Percentiles rank a stretch among this genome's conserved stretches.
phyloP scores from a whole-genome alignment of 2,113 vertebrate genomes.

The Sclerurus mexicanus region DNA sequence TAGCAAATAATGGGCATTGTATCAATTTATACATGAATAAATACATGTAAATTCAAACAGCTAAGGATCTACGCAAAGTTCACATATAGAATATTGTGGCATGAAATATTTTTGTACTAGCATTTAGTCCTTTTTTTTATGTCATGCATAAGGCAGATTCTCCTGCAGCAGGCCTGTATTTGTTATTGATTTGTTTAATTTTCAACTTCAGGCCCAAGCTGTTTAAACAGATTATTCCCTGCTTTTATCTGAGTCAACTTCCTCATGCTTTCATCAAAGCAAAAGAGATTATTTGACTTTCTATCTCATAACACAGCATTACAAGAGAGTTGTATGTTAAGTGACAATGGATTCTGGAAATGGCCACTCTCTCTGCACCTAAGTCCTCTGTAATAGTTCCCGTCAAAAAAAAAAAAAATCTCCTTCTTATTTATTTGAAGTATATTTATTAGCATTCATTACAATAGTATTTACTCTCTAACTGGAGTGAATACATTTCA shows the following conservation, averaged over 20 bases:
- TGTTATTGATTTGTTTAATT: constrained; percentile 52
- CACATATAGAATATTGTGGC: background rate
- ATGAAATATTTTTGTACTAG: background rate
- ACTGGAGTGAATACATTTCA: background rate
- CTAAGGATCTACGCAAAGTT: background rate
- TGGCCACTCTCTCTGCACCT: background rate
- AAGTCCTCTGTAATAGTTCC: background rate
- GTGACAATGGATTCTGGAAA: background rate
- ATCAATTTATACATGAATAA: background rate
- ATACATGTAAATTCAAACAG: background rate
- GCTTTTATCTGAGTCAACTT: constrained; percentile 49
- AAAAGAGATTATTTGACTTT: constrained; percentile 45
- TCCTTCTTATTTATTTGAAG: background rate
- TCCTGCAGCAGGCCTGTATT: background rate
- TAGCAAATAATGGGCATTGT: background rate
- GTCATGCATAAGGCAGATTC: background rate
- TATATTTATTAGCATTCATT: constrained; percentile 25
- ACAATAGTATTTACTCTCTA: background rate
- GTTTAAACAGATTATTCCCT: constrained; percentile 60
- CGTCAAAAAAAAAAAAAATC: background rate
- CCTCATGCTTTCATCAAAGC: constrained; percentile 54
- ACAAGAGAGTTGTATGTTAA: background rate
- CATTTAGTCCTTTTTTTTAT: background rate
- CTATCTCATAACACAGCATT: constrained; percentile 26
- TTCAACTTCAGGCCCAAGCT: constrained; percentile 51